Conservation (phyloP, 2,797 vertebrate genomes). For the Poecilia picta region DNA sequence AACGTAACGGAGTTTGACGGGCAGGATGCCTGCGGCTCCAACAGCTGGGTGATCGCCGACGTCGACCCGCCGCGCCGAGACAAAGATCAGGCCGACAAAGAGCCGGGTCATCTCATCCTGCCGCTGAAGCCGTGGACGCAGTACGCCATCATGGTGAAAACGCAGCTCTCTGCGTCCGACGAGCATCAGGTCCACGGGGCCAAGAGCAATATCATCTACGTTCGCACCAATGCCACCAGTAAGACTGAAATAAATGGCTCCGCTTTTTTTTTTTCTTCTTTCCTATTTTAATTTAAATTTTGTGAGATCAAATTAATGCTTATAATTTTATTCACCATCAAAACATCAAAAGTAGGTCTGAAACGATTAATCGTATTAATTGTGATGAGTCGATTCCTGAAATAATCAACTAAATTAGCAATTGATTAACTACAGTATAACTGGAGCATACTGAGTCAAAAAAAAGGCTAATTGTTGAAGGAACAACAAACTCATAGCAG, state of each 20-base stretch:
- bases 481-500: no score
- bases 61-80: conserved; percentile 89
- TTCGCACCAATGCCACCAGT: conserved; percentile 95
- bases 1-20: conserved; percentile 99
- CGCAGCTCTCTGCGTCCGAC: conserved; percentile 92
- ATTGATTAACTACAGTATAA: no score
- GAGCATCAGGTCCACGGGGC: conserved; percentile 92
- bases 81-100: conserved; percentile 71
- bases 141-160: conserved; percentile 97
- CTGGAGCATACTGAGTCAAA: no score
- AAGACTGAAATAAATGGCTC: conserved; percentile 57
- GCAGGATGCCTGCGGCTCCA: conserved; percentile 95
- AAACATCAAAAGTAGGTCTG: not conserved
- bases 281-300: not conserved
- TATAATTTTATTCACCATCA: not conserved
- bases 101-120: conserved; percentile 89
- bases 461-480: no score
- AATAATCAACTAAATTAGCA: no score
- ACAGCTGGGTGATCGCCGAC: conserved; percentile 97
- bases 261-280: not conserved
- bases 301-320: not conserved
- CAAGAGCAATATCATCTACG: conserved; percentile 96
- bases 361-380: no score
- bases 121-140: conserved; percentile 97
- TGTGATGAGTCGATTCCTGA: no score